Percentiles rank a stretch among this genome's conserved stretches.
These are phyloP conservation scores for Verasper variegatus DNA, from an alignment of 2,113 vertebrate genomes.

Conservation along the genomic window DNA sequence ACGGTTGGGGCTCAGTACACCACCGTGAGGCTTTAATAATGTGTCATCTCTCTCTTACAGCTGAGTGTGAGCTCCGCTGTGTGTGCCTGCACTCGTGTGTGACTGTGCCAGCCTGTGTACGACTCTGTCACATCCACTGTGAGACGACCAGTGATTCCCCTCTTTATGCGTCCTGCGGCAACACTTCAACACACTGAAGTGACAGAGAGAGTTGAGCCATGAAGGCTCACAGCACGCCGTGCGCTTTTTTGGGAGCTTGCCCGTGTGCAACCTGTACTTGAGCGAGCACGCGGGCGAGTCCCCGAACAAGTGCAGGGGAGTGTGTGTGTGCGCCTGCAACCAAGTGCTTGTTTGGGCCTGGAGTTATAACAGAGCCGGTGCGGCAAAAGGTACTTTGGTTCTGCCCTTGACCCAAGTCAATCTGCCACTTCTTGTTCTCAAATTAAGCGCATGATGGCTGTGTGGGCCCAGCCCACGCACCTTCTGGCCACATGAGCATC, in stretches of 20 bases:
- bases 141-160: constrained; percentile 34
- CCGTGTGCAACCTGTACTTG: not conserved
- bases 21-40: constrained; percentile 62
- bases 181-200: constrained; percentile 45
- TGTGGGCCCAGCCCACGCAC: constrained; percentile 29
- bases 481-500: constrained; percentile 42
- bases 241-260: not conserved
- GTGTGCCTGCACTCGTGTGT: not conserved
- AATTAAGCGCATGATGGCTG: constrained; percentile 43
- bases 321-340: not conserved
- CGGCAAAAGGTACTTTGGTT: constrained; percentile 40
- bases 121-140: constrained; percentile 47
- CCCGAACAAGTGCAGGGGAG: not conserved
- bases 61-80: constrained; percentile 33
- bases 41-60: constrained; percentile 52
- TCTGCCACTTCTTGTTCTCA: constrained; percentile 51
- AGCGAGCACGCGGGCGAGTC: not conserved
- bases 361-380: constrained; percentile 13
- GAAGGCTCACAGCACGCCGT: constrained; percentile 16
- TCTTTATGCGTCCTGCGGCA: constrained; percentile 37
- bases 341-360: constrained; percentile 39
- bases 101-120: constrained; percentile 13
- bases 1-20: constrained; percentile 27
- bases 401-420: constrained; percentile 59
- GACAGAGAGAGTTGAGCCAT: constrained; percentile 31